phyloP scores from a whole-genome alignment of 1,140 invertebrate genomes.

The Druon quercuslanigerum region DNA sequence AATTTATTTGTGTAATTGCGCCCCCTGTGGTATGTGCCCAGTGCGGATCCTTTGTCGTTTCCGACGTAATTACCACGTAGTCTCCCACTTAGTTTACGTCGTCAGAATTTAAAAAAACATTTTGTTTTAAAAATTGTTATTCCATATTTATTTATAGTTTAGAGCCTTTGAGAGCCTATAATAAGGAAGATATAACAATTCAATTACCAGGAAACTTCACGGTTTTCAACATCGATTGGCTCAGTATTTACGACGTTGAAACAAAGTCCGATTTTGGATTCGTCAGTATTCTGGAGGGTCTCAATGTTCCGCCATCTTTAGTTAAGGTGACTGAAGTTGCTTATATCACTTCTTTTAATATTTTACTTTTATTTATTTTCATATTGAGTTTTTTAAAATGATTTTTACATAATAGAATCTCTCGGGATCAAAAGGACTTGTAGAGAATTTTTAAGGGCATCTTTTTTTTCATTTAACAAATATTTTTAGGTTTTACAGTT shows the following conservation, averaged over 20 bases:
- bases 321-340: constrained; percentile 74
- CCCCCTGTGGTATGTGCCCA: too few relatives aligned
- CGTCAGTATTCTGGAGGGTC: constrained; percentile 85
- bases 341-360: constrained; percentile 2
- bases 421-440: too few relatives aligned
- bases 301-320: constrained; percentile 91
- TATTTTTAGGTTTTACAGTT: too few relatives aligned
- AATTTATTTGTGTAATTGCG: too few relatives aligned
- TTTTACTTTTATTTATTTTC: too few relatives aligned
- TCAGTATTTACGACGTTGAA: constrained; percentile 86
- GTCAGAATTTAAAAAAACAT: not conserved
- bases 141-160: constrained; percentile 74
- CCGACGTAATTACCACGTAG: too few relatives aligned
- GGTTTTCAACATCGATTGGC: constrained; percentile 90
- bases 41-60: too few relatives aligned
- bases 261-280: constrained; percentile 85
- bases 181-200: constrained; percentile 84
- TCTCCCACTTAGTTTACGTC: too few relatives aligned
- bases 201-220: constrained; percentile 89
- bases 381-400: too few relatives aligned
- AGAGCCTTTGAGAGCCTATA: constrained; percentile 83
- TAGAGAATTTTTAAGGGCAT: too few relatives aligned
- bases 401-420: too few relatives aligned
- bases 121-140: constrained; percentile 13
- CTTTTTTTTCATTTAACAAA: too few relatives aligned